Percentiles rank a stretch among this genome's conserved stretches.
Evolutionary conservation across 1,140 invertebrate genomes (phyloP).

Genomic region (Heliconius nattereri): DNA sequence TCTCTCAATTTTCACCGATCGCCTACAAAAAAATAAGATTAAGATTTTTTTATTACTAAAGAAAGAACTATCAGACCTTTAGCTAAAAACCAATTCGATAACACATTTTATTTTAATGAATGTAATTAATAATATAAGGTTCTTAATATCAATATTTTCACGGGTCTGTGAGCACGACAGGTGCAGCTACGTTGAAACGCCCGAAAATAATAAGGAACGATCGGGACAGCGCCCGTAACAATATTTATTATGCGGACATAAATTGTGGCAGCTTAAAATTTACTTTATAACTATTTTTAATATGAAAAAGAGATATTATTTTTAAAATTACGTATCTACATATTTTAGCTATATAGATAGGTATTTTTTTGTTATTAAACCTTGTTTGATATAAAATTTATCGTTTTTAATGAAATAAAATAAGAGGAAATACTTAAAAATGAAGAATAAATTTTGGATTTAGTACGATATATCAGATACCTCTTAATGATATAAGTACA

Average conservation of each 20-base stretch:
- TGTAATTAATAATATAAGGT: not conserved
- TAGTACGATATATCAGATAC: no score
- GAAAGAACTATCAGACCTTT: no score
- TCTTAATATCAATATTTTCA: slow-evolving; percentile 14
- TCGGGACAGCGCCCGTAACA: not conserved
- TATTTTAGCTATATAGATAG: no score
- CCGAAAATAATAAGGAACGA: slow-evolving; percentile 14
- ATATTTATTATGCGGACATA: slow-evolving; percentile 10
- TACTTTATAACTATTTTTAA: slow-evolving; percentile 6
- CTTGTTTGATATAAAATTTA: not conserved
- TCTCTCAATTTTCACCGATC: no score
- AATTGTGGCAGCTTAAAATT: slow-evolving; percentile 8
- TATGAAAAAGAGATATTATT: not conserved
- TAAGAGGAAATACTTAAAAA: no score
- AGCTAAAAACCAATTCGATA: no score
- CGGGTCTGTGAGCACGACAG: slow-evolving; percentile 7
- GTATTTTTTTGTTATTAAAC: not conserved
- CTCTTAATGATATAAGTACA: no score
- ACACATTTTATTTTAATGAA: no score
- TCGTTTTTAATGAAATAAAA: not conserved
- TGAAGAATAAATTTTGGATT: no score
- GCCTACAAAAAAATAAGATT: no score
- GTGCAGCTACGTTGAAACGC: not conserved
- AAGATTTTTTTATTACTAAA: no score
- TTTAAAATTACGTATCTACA: not conserved